Conservation (phyloP, 2,113 vertebrate genomes). For the Vulpes lagopus region DNA sequence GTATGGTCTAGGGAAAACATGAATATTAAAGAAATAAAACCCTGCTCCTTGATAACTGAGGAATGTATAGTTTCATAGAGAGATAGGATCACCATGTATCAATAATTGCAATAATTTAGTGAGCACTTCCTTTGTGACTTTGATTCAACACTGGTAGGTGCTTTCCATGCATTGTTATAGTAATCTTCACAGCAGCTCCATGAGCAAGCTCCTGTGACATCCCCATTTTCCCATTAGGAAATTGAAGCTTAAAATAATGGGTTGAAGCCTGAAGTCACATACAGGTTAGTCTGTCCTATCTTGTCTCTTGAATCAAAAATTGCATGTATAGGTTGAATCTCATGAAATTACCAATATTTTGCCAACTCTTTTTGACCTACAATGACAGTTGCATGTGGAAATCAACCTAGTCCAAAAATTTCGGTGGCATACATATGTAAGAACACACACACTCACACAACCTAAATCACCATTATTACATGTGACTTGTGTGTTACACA, state of each 20-base stretch:
- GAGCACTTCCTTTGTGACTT: constrained; percentile 14
- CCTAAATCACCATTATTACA: neutral
- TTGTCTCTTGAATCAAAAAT: neutral
- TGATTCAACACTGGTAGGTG: neutral
- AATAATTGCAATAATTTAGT: neutral
- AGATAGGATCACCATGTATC: neutral
- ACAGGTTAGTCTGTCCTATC: neutral
- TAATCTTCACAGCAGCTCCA: neutral
- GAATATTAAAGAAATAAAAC: constrained; percentile 1
- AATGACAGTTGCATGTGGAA: neutral
- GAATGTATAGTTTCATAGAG: neutral
- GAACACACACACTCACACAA: neutral
- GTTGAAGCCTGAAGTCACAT: neutral
- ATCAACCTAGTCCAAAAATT: neutral
- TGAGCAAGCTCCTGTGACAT: neutral
- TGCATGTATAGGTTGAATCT: neutral
- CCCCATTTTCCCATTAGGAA: neutral
- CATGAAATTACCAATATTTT: neutral
- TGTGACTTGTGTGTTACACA: neutral
- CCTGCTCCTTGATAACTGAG: neutral
- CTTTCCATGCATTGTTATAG: neutral
- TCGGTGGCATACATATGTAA: neutral
- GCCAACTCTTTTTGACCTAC: constrained; percentile 5
- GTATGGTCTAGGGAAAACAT: neutral
- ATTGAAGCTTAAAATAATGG: neutral